Percentiles rank a stretch among this genome's conserved stretches.
Evolutionary conservation across 2,888 invertebrate genomes (phyloP).

Genomic region (Dynastes maya): DNA sequence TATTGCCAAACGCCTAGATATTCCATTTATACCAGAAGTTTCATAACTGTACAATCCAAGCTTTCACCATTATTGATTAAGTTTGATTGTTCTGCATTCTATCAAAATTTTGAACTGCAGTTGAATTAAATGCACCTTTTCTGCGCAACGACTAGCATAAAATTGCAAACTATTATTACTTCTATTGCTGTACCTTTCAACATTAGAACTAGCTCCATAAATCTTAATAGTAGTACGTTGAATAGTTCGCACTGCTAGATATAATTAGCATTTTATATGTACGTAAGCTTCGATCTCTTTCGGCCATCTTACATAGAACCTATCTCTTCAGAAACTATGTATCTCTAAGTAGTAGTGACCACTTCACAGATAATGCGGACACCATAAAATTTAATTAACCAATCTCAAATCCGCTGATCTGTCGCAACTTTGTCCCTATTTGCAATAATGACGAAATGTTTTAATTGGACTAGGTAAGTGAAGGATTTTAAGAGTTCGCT

Average conservation of each 20-base stretch:
- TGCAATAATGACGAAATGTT: conserved; percentile 21
- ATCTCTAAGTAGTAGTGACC: neutral
- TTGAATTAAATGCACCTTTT: too few species aligned
- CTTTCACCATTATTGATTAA: conserved; percentile 6
- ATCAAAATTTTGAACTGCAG: too few species aligned
- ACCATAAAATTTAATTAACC: conserved; percentile 42
- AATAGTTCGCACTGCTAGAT: neutral
- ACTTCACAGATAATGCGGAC: neutral
- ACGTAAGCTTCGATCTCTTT: conserved; percentile 4
- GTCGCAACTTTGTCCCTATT: conserved; percentile 41
- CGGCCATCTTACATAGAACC: neutral
- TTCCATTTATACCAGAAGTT: neutral
- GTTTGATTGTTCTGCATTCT: too few species aligned
- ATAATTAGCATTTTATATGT: conserved; percentile 20
- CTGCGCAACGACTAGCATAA: too few species aligned
- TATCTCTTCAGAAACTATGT: neutral
- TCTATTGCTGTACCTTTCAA: too few species aligned
- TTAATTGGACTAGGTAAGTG: conserved; percentile 8
- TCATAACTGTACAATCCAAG: conserved; percentile 12
- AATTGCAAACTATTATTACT: too few species aligned
- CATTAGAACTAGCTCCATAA: neutral
- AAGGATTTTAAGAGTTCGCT: neutral
- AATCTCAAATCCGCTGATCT: conserved; percentile 30
- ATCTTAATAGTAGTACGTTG: neutral
- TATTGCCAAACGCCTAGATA: too few species aligned